These are phyloP conservation scores for Thereva unica DNA, from an alignment of 2,888 invertebrate species.

Conservation along the genomic window DNA sequence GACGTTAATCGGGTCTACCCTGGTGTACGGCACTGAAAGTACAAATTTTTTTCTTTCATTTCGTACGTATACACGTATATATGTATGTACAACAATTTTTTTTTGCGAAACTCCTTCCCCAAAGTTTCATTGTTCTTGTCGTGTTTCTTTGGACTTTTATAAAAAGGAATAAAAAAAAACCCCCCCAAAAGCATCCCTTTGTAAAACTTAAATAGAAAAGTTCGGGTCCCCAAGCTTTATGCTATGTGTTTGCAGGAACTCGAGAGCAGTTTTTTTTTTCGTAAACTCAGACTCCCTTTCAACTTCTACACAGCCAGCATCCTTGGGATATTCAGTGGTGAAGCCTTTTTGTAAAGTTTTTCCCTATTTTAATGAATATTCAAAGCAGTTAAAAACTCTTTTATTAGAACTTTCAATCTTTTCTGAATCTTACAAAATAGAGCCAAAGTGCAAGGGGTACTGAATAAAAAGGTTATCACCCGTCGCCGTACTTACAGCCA, in stretches of 20 bases:
- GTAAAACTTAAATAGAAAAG: constrained; percentile 30
- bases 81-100: too few species aligned
- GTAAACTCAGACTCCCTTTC: constrained; percentile 4
- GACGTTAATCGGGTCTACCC: constrained; percentile 24
- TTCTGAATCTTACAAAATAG: constrained; percentile 27
- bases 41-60: constrained; percentile 20
- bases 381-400: constrained; percentile 29
- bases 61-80: background rate
- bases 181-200: background rate
- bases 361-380: constrained; percentile 28
- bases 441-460: constrained; percentile 12
- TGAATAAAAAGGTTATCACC: constrained; percentile 17
- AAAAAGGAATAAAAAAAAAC: too few species aligned
- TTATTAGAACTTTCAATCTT: constrained; percentile 29
- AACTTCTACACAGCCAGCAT: background rate
- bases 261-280: constrained; percentile 14
- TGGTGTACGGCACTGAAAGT: constrained; percentile 15
- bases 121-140: constrained; percentile 4
- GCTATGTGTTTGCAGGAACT: constrained; percentile 25
- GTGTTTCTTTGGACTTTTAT: background rate
- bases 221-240: constrained; percentile 5
- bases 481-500: background rate
- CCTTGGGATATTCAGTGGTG: constrained; percentile 16
- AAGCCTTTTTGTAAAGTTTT: constrained; percentile 27
- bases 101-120: background rate